Evolutionary conservation across 2,113 vertebrate species (phyloP).

Genomic region (Podocnemis expansa): DNA sequence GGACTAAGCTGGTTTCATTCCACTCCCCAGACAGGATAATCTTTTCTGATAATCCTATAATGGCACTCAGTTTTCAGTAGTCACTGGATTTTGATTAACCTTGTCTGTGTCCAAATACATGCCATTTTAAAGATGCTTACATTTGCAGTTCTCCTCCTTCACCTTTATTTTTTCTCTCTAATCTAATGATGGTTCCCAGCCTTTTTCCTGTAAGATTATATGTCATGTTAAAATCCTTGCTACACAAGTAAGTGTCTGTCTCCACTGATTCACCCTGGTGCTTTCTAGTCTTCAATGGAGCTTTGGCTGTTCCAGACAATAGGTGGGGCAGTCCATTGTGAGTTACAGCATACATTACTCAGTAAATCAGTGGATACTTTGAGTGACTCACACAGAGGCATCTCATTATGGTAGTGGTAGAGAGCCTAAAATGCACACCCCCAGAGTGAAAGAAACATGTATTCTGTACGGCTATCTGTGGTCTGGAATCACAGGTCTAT

Average conservation of each 20-base stretch:
- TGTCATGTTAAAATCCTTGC: not conserved
- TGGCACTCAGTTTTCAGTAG: conserved; percentile 31
- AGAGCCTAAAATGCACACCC: not conserved
- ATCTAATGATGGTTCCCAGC: not conserved
- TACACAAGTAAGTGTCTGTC: not conserved
- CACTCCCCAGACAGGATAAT: conserved; percentile 63
- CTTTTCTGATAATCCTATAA: conserved; percentile 48
- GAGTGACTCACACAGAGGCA: not conserved
- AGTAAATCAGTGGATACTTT: not conserved
- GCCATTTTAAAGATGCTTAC: not conserved
- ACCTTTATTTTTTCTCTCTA: not conserved
- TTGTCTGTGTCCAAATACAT: conserved; percentile 16
- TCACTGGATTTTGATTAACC: conserved; percentile 23
- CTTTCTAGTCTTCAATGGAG: not conserved
- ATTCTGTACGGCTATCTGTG: not conserved
- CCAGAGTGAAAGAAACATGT: not conserved
- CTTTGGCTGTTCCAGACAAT: not conserved
- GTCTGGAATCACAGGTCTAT: not conserved
- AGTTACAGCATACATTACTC: not conserved
- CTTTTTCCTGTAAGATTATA: conserved; percentile 8
- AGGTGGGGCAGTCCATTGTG: not conserved
- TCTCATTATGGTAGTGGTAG: not conserved
- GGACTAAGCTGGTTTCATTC: conserved; percentile 53
- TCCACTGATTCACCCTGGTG: not conserved
- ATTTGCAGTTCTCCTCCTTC: not conserved